Percentiles rank a stretch among this genome's conserved stretches.
phyloP scores from a whole-genome alignment of 2,113 vertebrate species.

The Solea senegalensis region DNA sequence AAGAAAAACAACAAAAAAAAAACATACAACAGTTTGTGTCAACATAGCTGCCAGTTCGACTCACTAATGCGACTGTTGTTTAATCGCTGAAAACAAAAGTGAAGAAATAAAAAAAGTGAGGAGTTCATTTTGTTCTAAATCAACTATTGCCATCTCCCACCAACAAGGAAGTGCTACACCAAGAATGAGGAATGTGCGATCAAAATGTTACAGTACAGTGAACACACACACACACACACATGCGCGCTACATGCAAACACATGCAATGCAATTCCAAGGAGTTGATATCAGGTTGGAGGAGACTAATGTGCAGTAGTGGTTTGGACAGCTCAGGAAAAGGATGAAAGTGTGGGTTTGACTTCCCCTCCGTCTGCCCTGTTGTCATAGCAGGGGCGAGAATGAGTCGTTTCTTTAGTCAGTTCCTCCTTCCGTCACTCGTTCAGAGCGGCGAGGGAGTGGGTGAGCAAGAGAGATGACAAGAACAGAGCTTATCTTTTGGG shows the following conservation, averaged over 20 bases:
- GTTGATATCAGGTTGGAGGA: conserved; percentile 41
- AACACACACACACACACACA: not conserved
- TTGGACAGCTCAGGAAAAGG: conserved; percentile 51
- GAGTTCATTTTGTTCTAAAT: not conserved
- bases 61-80: conserved; percentile 12
- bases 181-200: conserved; percentile 6
- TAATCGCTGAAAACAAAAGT: not conserved
- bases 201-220: not conserved
- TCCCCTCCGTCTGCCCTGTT: conserved; percentile 59
- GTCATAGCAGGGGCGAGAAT: conserved; percentile 67
- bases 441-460: conserved; percentile 44
- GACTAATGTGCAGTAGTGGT: conserved; percentile 24
- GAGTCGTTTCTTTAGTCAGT: conserved; percentile 76
- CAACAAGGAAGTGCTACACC: conserved; percentile 21
- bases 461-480: conserved; percentile 28
- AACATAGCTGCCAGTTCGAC: conserved; percentile 18
- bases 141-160: not conserved
- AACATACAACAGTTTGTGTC: conserved; percentile 12
- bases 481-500: conserved; percentile 47
- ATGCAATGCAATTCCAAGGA: not conserved
- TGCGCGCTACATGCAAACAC: not conserved
- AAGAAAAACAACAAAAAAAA: conserved; percentile 12
- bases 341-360: conserved; percentile 57
- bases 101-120: not conserved
- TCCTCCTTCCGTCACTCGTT: conserved; percentile 65